Evolutionary conservation across 2,113 vertebrate genomes (phyloP).

Genomic region (Indri indri): DNA sequence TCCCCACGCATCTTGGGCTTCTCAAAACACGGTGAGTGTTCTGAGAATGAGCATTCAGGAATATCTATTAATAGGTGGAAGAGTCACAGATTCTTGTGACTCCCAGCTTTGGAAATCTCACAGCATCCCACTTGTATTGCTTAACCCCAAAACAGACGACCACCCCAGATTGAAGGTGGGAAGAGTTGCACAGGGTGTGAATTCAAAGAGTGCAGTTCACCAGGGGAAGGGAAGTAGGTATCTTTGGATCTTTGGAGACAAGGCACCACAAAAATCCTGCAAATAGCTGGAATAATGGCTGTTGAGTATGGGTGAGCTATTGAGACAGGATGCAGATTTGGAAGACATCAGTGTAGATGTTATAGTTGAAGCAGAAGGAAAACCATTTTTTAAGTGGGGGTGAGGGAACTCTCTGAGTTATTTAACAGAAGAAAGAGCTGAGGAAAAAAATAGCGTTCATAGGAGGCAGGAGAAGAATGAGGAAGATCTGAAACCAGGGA

Average conservation of each 20-base stretch:
- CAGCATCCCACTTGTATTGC: neutral
- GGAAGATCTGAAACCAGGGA: neutral
- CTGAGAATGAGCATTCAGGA: neutral
- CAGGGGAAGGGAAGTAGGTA: neutral
- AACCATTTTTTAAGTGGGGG: neutral
- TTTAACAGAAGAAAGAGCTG: neutral
- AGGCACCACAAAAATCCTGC: neutral
- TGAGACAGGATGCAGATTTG: neutral
- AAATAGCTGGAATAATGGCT: neutral
- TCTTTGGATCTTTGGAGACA: neutral
- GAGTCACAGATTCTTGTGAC: neutral
- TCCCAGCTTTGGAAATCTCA: neutral
- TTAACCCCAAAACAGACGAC: neutral
- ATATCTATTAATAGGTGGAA: neutral
- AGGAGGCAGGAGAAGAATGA: neutral
- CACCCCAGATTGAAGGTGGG: neutral
- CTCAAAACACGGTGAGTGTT: neutral
- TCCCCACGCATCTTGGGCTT: neutral
- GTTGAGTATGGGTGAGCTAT: neutral
- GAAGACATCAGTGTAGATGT: neutral
- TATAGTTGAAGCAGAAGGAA: neutral
- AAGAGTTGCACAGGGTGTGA: too few species aligned
- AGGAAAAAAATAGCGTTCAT: neutral
- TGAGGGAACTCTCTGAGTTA: neutral
- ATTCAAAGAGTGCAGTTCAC: neutral